Evolutionary conservation across 1,140 invertebrate genomes (phyloP), one percentile per base, ranked within the genome.

Genomic region (Pectinophora gossypiella): DNA sequence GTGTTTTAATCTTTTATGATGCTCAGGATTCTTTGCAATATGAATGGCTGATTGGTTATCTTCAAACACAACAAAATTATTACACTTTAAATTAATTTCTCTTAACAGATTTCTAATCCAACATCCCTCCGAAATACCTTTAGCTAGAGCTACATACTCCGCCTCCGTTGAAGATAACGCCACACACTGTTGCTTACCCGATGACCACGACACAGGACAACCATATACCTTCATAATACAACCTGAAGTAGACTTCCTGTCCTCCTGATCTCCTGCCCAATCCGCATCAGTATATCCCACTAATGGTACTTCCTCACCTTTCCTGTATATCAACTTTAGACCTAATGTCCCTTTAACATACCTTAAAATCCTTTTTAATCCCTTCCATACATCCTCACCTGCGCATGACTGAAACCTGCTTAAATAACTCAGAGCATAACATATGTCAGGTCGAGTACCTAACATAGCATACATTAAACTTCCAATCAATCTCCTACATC

Each of bases 121-220:
- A 32, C 15, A 56, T 0, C 35, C 53, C 45, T 70, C 64, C 21
- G 55, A 21, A 32, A 56, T 36, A 0, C 47, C 63, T 19, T 32
- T 47, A 35, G 44, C 54, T 40, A 73, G 23, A 6, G 65, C 71
- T 42, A 85, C 63, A 62, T 76, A 83, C 43, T 85, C 76, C 0
- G 76, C 51, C 51, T 85, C 75, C 5, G 67, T 68, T 1, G 68
- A 69, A 2, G 68, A 81, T 0, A 73, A 45, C 16, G 80, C 56
- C 3, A 78, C 68, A 20, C 57, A 58, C 5, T 44, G 55, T 50
- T 81, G 76, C 27, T 75, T 80, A 43, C 66, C 73, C 5, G 56
- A 75, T 12, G 51, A 57, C 77, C 79, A 77, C 12, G 60, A 64
- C 7, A 75, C 55, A 19, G 59, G n/a, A 45, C 50, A 56, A 19